phyloP scores from a whole-genome alignment of 2,797 vertebrate species.

The Kryptopterus vitreolus region DNA sequence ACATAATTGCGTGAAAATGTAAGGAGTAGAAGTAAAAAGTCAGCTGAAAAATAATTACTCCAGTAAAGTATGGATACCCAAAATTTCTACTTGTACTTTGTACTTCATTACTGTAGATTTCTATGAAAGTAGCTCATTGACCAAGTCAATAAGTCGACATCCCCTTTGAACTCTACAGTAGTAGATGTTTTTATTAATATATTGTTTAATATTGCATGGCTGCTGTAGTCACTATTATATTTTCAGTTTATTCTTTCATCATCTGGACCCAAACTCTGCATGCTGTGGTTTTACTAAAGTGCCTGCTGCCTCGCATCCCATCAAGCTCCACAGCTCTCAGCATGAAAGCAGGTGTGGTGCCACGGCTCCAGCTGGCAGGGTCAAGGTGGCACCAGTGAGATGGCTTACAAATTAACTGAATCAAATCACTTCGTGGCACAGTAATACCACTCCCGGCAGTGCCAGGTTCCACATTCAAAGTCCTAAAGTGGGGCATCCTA shows the following conservation, averaged over 20 bases:
- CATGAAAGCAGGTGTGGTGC: constrained; percentile 16
- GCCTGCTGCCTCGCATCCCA: constrained; percentile 26
- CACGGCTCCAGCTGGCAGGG: constrained; percentile 34
- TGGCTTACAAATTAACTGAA: constrained; percentile 23
- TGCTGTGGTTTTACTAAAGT: constrained; percentile 17
- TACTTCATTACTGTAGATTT: background rate
- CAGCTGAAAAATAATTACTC: no score
- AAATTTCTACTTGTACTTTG: no score
- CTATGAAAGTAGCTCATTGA: background rate
- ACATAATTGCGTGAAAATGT: no score
- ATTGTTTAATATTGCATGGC: background rate
- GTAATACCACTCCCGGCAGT: background rate
- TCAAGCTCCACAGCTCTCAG: background rate
- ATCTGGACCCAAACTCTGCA: background rate
- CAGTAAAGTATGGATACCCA: no score
- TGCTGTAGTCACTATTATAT: background rate
- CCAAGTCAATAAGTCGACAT: background rate
- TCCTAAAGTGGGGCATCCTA: background rate
- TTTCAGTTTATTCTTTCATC: background rate
- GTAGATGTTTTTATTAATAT: background rate
- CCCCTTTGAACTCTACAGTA: constrained; percentile 4
- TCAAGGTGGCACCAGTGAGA: constrained; percentile 15
- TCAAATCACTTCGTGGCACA: constrained; percentile 11
- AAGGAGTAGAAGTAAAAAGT: no score
- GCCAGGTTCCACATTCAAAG: background rate